phyloP scores from a whole-genome alignment of 2,797 vertebrate species.

The Acanthiza pusilla region DNA sequence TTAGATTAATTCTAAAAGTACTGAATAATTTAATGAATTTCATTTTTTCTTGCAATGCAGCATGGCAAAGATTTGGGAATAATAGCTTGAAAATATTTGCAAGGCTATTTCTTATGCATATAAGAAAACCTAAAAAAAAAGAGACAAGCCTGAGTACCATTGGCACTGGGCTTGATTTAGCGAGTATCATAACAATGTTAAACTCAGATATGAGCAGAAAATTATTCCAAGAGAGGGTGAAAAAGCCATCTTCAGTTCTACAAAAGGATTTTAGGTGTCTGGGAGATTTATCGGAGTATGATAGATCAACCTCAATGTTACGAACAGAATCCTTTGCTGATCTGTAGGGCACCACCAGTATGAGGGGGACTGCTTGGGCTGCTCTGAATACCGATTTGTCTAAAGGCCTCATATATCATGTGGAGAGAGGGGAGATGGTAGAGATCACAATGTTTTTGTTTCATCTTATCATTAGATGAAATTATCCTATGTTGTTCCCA shows the following conservation, averaged over 20 bases:
- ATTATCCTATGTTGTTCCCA: background rate
- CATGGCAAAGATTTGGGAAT: background rate
- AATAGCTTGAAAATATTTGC: background rate
- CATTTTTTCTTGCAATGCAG: background rate
- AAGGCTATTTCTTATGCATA: background rate
- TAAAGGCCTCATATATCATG: background rate
- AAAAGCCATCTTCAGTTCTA: background rate
- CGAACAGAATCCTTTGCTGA: background rate
- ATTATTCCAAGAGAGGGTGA: background rate
- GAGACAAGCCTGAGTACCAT: fast-evolving
- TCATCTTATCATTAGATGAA: background rate
- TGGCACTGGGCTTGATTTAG: background rate
- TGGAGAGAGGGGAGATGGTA: background rate
- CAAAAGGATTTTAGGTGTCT: background rate
- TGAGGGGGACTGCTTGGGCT: fast-evolving
- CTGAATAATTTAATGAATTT: background rate
- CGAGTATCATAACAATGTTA: fast-evolving
- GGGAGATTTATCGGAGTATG: background rate
- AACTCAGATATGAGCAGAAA: background rate
- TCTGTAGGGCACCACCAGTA: background rate
- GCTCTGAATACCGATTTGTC: background rate
- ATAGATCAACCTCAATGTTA: background rate
- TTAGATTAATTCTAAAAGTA: background rate
- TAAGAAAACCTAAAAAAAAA: background rate
- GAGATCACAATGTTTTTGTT: background rate